Evolutionary conservation across 1,140 invertebrate species (phyloP), one percentile per base, ranked within the genome.

Genomic region (Eriocheir sinensis): DNA sequence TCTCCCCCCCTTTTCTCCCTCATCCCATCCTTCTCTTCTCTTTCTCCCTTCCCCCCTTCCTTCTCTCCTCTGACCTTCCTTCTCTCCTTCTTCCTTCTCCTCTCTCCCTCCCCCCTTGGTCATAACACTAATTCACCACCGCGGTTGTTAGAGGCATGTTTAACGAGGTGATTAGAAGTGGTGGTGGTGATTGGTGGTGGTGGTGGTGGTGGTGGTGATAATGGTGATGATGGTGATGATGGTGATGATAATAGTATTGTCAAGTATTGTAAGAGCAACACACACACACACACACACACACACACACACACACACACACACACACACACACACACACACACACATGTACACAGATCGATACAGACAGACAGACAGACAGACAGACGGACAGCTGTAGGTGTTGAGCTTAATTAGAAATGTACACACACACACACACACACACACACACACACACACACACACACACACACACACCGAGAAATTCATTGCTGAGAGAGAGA

Each of bases 251-350:
- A n/a, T n/a, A n/a, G n/a, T n/a, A n/a, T n/a, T n/a, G 48, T 53
- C 12, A n/a, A n/a, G 2, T 60, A 60, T 60, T 60, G 27, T 60
- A 60, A 60, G 8, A 6, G 27, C 2, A 60, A 15, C 8, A 60
- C 9, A 83, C 80, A 83, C 80, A 83, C 80, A 83, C 80, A 83
- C 80, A 83, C 80, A 83, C 80, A 83, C 80, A 83, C 80, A 38
- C 36, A 83, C 80, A 86, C 83, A 86, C 34, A 86, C 34, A 85
- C 8, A 34, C 30, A 6, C 8, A 36, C 6, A 81, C 60, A 72
- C 60, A n/a, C 60, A 15, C 60, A 15, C 60, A 15, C 60, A 15
- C 81, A 9, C 8, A 85, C 80, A 81, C 4, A 81, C 80, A 81
- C 4, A 81, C 80, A 34, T 4, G n/a, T n/a, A 72, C 60, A 72